Conservation (phyloP, 1,140 invertebrate genomes). For the Drosophila triauraria region DNA sequence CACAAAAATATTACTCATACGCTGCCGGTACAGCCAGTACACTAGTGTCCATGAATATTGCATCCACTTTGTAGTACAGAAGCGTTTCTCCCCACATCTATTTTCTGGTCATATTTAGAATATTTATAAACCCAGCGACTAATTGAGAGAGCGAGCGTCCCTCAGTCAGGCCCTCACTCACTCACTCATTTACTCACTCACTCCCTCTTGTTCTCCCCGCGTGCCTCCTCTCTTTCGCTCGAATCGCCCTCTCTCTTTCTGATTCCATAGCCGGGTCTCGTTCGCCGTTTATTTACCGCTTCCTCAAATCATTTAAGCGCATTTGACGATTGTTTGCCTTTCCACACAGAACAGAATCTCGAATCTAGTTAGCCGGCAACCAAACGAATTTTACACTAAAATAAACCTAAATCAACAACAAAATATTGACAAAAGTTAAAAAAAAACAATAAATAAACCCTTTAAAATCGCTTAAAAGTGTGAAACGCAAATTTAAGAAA, state of each 20-base stretch:
- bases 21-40: conserved; percentile 21
- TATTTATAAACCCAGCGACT: conserved; percentile 30
- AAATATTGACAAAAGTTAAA: conserved; percentile 24
- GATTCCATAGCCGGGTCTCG: conserved; percentile 20
- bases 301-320: conserved; percentile 80
- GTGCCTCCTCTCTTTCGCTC: conserved; percentile 32
- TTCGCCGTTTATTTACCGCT: conserved; percentile 73
- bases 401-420: conserved; percentile 34
- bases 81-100: conserved; percentile 39
- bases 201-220: conserved; percentile 15
- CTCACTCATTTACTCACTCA: conserved; percentile 14
- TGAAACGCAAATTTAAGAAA: conserved; percentile 26
- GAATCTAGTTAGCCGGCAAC: conserved; percentile 47
- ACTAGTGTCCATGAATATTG: conserved; percentile 32
- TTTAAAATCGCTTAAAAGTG: conserved; percentile 14
- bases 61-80: neutral
- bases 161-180: conserved; percentile 5
- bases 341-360: conserved; percentile 67
- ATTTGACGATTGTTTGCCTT: conserved; percentile 78
- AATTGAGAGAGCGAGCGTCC: conserved; percentile 33
- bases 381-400: conserved; percentile 24
- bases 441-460: neutral
- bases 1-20: conserved; percentile 58
- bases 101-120: conserved; percentile 20
- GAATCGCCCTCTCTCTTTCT: conserved; percentile 36